Conservation (phyloP, 2,888 invertebrate genomes). For the Carcina quercana region DNA sequence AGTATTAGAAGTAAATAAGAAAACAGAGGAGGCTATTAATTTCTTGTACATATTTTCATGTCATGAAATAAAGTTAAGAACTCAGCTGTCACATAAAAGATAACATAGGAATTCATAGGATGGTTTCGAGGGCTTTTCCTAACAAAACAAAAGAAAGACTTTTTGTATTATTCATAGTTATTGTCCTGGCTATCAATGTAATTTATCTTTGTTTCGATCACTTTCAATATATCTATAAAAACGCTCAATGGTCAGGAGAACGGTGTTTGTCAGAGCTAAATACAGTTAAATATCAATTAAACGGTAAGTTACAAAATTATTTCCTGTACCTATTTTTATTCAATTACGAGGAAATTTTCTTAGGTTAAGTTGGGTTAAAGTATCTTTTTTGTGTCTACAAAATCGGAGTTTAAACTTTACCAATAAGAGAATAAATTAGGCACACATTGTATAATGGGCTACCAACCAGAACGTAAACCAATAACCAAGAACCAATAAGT, state of each 20-base stretch:
- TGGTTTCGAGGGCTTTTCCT: no score
- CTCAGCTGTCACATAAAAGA: no score
- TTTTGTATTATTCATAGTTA: slow-evolving; percentile 25
- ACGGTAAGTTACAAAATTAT: slow-evolving; percentile 25
- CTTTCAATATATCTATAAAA: slow-evolving; percentile 37
- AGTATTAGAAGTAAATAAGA: no score
- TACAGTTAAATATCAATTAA: slow-evolving; percentile 51
- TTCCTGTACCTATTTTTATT: background rate
- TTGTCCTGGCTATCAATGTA: slow-evolving; percentile 24
- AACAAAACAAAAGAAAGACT: slow-evolving; percentile 34
- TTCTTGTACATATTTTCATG: no score
- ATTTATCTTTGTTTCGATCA: slow-evolving; percentile 41
- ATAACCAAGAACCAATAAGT: no score
- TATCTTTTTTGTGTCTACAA: background rate
- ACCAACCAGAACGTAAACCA: no score
- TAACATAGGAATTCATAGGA: no score
- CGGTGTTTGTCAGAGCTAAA: slow-evolving; percentile 48
- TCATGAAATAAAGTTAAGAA: no score
- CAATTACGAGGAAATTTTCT: background rate
- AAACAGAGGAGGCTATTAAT: no score
- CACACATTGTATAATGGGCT: no score
- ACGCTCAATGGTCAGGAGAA: slow-evolving; percentile 35
- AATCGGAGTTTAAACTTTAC: background rate
- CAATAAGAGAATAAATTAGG: background rate
- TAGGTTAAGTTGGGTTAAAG: no score